A percentile compares a stretch with the other conserved stretches of the same genome.
Conservation (phyloP, 2,888 invertebrate genomes). For the Copidosoma aretas region DNA sequence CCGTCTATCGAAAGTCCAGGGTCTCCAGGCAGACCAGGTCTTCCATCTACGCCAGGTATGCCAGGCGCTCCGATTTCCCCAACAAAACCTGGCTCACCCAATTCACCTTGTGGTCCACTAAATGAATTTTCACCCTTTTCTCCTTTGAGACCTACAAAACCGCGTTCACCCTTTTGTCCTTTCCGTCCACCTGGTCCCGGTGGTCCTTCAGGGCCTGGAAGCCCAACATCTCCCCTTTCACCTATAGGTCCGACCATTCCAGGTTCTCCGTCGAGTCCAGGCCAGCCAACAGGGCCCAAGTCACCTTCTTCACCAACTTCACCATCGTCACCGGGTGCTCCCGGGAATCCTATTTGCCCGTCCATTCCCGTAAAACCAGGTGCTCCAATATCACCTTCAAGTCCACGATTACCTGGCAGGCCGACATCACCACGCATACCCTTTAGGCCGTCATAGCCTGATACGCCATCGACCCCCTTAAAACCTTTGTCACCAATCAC, state of each 20-base stretch:
- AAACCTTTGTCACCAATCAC: constrained; percentile 53
- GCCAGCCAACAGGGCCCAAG: constrained; percentile 69
- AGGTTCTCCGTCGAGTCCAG: constrained; percentile 53
- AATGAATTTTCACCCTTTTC: constrained; percentile 69
- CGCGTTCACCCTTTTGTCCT: constrained; percentile 69
- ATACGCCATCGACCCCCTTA: constrained; percentile 56
- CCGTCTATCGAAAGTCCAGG: constrained; percentile 64
- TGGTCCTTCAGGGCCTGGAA: constrained; percentile 69
- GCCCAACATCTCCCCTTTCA: constrained; percentile 73
- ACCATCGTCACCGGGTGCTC: constrained; percentile 62
- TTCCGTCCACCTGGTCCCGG: constrained; percentile 69
- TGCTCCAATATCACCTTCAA: constrained; percentile 59
- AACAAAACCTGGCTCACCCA: constrained; percentile 72
- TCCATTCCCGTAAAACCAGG: constrained; percentile 60
- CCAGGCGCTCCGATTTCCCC: constrained; percentile 74
- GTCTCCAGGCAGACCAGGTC: constrained; percentile 72
- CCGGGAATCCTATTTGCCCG: constrained; percentile 68
- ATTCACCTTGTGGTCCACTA: constrained; percentile 71
- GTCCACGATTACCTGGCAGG: constrained; percentile 65
- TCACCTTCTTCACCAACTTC: constrained; percentile 70
- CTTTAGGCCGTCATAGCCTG: constrained; percentile 59
- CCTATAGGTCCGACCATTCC: constrained; percentile 80
- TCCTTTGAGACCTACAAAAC: constrained; percentile 71
- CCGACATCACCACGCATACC: constrained; percentile 63
- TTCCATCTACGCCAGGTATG: constrained; percentile 74